These are phyloP conservation scores for Muscidifurax raptorellus DNA, from an alignment of 1,140 invertebrate genomes.

Conservation along the genomic window DNA sequence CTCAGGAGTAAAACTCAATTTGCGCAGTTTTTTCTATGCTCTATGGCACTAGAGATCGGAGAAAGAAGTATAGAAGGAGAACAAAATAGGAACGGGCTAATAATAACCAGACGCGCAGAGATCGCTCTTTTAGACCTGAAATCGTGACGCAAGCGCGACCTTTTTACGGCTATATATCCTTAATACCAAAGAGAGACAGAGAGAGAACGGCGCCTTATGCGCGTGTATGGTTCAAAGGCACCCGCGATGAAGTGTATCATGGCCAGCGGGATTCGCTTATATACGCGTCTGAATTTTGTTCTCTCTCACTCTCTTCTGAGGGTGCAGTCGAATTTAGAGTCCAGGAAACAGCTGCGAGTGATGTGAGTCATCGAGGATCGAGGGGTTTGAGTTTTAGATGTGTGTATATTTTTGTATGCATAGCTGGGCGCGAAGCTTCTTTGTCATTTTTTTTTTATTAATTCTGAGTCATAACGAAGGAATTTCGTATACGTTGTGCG, in stretches of 20 bases:
- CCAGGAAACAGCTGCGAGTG: no score
- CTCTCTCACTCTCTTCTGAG: background rate
- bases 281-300: background rate
- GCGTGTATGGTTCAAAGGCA: slow-evolving; percentile 53
- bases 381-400: no score
- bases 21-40: background rate
- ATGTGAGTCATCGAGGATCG: no score
- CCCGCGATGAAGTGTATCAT: slow-evolving; percentile 69
- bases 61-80: background rate
- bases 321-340: background rate
- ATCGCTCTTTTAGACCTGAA: slow-evolving; percentile 35
- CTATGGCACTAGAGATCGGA: background rate
- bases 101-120: slow-evolving; percentile 19
- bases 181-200: slow-evolving; percentile 2
- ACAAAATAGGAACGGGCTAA: slow-evolving; percentile 7
- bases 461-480: background rate
- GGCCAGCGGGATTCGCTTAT: slow-evolving; percentile 64
- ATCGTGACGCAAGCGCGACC: slow-evolving; percentile 20
- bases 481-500: background rate
- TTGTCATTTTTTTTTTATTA: background rate
- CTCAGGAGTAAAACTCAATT: background rate
- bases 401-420: no score
- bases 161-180: slow-evolving; percentile 35
- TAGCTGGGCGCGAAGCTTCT: background rate
- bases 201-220: no score